Evolutionary conservation across 2,888 invertebrate genomes (phyloP).

Genomic region (Pheosia gnoma): DNA sequence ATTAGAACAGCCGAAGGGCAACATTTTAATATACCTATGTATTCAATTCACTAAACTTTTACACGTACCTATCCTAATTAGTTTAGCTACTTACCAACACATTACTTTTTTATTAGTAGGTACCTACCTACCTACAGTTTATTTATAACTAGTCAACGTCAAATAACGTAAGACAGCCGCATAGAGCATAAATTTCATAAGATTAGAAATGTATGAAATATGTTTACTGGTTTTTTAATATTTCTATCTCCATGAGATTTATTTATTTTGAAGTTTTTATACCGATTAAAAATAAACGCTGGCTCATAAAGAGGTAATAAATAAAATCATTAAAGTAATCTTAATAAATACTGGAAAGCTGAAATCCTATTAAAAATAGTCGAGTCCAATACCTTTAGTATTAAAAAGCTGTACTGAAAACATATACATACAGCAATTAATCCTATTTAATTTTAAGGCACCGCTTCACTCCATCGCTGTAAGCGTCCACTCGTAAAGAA

Average conservation of each 20-base stretch:
- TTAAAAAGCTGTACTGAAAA: constrained; percentile 4
- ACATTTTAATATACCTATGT: constrained; percentile 22
- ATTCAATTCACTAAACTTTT: constrained; percentile 26
- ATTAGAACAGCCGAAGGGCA: no score
- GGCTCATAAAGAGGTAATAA: background rate
- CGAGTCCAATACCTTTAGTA: background rate
- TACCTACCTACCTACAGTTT: no score
- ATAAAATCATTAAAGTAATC: background rate
- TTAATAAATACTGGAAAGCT: background rate
- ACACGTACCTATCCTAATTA: background rate
- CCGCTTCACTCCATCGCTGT: constrained; percentile 17
- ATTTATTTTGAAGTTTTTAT: background rate
- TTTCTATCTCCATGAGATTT: background rate
- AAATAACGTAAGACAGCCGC: no score
- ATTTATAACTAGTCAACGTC: no score
- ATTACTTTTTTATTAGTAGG: no score
- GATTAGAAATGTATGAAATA: background rate
- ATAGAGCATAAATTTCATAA: no score
- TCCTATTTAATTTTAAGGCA: background rate
- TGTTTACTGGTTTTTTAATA: background rate
- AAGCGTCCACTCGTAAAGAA: constrained; percentile 26
- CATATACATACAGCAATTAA: constrained; percentile 18
- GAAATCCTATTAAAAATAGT: background rate
- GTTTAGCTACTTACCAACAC: no score
- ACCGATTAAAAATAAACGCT: no score